phyloP scores from a whole-genome alignment of 2,888 invertebrate genomes.

The Anoncus sp. region DNA sequence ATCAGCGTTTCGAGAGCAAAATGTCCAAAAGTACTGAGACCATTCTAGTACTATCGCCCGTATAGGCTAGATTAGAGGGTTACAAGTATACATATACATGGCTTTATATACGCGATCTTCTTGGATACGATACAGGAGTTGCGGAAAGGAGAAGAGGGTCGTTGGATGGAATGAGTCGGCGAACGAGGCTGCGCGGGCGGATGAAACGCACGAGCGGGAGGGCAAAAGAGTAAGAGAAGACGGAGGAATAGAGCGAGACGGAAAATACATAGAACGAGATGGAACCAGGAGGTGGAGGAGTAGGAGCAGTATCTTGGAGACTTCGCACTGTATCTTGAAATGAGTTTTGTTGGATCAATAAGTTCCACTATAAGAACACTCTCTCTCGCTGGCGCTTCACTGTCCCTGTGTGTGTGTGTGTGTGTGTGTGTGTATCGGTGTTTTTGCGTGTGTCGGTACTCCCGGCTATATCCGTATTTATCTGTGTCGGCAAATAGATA shows the following conservation, averaged over 20 bases:
- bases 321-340: slow-evolving; percentile 84
- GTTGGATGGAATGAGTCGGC: slow-evolving; percentile 71
- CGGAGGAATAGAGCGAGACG: slow-evolving; percentile 50
- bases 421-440: slow-evolving; percentile 75
- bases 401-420: slow-evolving; percentile 73
- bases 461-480: slow-evolving; percentile 78
- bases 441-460: slow-evolving; percentile 68
- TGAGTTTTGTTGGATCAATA: slow-evolving; percentile 84
- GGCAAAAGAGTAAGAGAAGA: slow-evolving; percentile 62
- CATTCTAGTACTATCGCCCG: slow-evolving; percentile 61
- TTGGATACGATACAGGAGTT: slow-evolving; percentile 78
- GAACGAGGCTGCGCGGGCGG: slow-evolving; percentile 66
- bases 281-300: slow-evolving; percentile 73
- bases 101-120: slow-evolving; percentile 68
- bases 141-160: slow-evolving; percentile 67
- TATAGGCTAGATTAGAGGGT: slow-evolving; percentile 58
- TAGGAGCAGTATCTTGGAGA: slow-evolving; percentile 83
- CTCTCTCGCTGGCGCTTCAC: slow-evolving; percentile 61
- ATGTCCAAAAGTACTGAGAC: slow-evolving; percentile 16
- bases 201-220: slow-evolving; percentile 70
- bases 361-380: slow-evolving; percentile 83
- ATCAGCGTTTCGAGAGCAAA: slow-evolving; percentile 9
- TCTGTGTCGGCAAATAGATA: slow-evolving; percentile 83
- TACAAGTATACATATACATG: slow-evolving; percentile 4
- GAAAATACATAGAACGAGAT: slow-evolving; percentile 71